Evolutionary conservation across 2,797 vertebrate species (phyloP).

Genomic region (Acipenser transmontanus): DNA sequence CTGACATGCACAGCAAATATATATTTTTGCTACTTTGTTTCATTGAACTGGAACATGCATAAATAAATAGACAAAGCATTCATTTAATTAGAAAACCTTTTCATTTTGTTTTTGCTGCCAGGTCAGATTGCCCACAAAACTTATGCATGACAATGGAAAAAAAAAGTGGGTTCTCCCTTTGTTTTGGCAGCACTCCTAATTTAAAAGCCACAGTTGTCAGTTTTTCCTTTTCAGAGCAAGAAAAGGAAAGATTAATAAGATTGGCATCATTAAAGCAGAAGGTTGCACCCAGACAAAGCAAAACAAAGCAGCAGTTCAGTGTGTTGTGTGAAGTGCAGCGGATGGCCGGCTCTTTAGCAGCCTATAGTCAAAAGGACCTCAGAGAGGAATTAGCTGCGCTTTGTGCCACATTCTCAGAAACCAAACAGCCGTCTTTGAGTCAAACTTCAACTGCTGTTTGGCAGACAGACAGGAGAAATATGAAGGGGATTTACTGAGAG

Average conservation of each 20-base stretch:
- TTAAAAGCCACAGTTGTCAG: neutral
- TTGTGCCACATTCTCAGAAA: constrained; percentile 12
- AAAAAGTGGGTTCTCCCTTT: neutral
- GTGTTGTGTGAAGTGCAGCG: constrained; percentile 19
- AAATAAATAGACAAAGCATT: no score
- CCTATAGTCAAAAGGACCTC: constrained; percentile 7
- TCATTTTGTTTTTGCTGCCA: no score
- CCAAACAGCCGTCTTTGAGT: constrained; percentile 11
- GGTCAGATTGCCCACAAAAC: no score
- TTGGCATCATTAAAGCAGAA: constrained; percentile 16
- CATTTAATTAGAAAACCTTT: no score
- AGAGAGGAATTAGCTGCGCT: constrained; percentile 6
- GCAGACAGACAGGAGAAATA: constrained; percentile 12
- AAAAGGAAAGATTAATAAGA: constrained; percentile 21
- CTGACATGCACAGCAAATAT: no score
- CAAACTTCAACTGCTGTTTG: no score
- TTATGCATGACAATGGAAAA: neutral
- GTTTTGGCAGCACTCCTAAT: neutral
- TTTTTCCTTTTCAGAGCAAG: constrained; percentile 2
- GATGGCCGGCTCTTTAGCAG: constrained; percentile 3
- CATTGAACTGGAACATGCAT: no score
- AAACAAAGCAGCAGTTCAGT: constrained; percentile 7
- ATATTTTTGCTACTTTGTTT: no score
- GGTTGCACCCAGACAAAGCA: constrained; percentile 9
- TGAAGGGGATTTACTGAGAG: constrained; percentile 45